A percentile compares a stretch with the other conserved stretches of the same genome.
Conservation (phyloP, 2,888 invertebrate species). For the Lepidonotus clava region DNA sequence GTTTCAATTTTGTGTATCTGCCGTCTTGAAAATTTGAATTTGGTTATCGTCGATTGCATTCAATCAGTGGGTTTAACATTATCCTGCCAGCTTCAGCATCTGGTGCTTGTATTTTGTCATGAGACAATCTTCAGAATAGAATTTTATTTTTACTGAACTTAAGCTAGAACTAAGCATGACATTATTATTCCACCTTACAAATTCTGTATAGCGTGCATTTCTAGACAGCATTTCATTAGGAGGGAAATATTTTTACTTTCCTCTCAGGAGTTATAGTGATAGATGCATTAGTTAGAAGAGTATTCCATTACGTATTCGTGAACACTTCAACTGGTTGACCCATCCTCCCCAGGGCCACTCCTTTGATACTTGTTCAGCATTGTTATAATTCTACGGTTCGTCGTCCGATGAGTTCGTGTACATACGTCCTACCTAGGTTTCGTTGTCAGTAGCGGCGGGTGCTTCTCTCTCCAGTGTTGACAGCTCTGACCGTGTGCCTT, state of each 20-base stretch:
- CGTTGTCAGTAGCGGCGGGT: not conserved
- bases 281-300: not conserved
- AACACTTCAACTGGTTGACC: no score
- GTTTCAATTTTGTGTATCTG: not conserved
- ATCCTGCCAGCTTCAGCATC: slow-evolving; percentile 19
- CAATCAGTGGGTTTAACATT: slow-evolving; percentile 18
- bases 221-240: not conserved
- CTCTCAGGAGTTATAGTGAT: no score
- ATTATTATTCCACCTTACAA: no score
- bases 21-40: not conserved
- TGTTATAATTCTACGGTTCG: no score
- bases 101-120: slow-evolving; percentile 14
- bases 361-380: no score
- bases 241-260: no score
- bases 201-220: not conserved
- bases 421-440: not conserved
- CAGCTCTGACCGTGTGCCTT: not conserved
- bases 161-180: no score
- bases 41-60: no score
- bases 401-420: not conserved
- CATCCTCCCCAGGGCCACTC: no score
- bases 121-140: not conserved
- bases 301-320: no score
- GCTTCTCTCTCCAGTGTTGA: not conserved
- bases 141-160: no score